phyloP scores from a whole-genome alignment of 2,797 vertebrate genomes.

The Salmo trutta region DNA sequence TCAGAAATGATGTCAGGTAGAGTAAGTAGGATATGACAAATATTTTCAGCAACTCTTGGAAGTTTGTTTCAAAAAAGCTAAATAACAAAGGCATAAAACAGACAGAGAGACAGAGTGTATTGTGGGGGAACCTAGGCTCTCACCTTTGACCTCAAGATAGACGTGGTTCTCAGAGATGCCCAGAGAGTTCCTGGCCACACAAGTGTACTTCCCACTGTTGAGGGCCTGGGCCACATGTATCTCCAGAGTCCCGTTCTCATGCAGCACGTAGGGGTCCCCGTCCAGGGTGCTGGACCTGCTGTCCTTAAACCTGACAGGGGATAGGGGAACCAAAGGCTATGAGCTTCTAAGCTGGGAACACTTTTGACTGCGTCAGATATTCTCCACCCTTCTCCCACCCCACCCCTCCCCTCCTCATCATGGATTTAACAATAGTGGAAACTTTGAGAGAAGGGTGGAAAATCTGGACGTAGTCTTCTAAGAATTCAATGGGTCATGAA shows the following conservation, averaged over 20 bases:
- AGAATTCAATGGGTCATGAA: neutral
- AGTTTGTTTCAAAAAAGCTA: too few relatives aligned
- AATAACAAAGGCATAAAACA: too few relatives aligned
- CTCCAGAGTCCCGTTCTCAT: slow-evolving; percentile 91
- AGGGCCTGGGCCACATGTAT: slow-evolving; percentile 82
- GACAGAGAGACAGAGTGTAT: neutral
- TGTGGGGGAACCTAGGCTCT: slow-evolving; percentile 37
- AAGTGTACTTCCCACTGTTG: slow-evolving; percentile 87
- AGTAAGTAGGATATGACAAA: too few relatives aligned
- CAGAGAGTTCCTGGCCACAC: slow-evolving; percentile 86
- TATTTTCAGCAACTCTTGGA: too few relatives aligned
- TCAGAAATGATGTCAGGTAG: too few relatives aligned
- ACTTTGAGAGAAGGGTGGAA: too few relatives aligned
- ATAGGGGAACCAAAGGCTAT: neutral
- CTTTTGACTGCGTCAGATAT: too few relatives aligned
- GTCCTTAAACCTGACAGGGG: slow-evolving; percentile 88
- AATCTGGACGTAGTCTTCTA: too few relatives aligned
- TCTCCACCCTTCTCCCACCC: too few relatives aligned
- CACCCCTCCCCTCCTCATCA: too few relatives aligned
- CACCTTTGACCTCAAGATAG: slow-evolving; percentile 94
- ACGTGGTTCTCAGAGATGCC: slow-evolving; percentile 89
- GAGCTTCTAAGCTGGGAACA: too few relatives aligned
- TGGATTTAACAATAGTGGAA: too few relatives aligned
- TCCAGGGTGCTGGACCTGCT: slow-evolving; percentile 81
- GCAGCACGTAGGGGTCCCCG: slow-evolving; percentile 83